Conservation (phyloP, 2,797 vertebrate species). For the Crypturellus tataupa region DNA sequence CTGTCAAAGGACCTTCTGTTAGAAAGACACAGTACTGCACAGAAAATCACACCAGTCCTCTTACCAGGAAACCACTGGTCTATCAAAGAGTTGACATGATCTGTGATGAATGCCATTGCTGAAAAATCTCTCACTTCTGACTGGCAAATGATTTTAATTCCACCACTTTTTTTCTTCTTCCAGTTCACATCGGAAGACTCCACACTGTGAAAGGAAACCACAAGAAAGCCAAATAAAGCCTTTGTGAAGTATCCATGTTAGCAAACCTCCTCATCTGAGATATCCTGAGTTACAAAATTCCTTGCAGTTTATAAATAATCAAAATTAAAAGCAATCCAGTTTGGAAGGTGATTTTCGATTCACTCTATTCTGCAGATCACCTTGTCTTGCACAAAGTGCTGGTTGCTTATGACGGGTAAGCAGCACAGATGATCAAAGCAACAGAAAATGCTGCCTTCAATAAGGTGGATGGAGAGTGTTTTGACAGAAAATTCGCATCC, state of each 20-base stretch:
- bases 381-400: not conserved
- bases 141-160: conserved; percentile 96
- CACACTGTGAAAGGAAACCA: conserved; percentile 84
- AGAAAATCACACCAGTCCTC: conserved; percentile 48
- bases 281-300: conserved; percentile 9
- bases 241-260: not conserved
- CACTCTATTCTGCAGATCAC: not conserved
- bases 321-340: conserved; percentile 3
- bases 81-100: conserved; percentile 95
- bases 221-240: not conserved
- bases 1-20: conserved; percentile 33
- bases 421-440: not conserved
- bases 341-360: not conserved
- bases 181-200: conserved; percentile 96
- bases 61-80: conserved; percentile 99
- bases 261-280: not conserved
- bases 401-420: not conserved
- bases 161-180: conserved; percentile 96
- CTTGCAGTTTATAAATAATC: not conserved
- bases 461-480: not conserved
- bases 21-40: not conserved
- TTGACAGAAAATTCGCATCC: not conserved
- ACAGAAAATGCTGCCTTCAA: not conserved
- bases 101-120: conserved; percentile 97
- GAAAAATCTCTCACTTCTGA: conserved; percentile 96